Base-by-base conservation (phyloP, 37 sponge, comb jelly and placozoan species). In the Oopsacas minuta region DNA sequence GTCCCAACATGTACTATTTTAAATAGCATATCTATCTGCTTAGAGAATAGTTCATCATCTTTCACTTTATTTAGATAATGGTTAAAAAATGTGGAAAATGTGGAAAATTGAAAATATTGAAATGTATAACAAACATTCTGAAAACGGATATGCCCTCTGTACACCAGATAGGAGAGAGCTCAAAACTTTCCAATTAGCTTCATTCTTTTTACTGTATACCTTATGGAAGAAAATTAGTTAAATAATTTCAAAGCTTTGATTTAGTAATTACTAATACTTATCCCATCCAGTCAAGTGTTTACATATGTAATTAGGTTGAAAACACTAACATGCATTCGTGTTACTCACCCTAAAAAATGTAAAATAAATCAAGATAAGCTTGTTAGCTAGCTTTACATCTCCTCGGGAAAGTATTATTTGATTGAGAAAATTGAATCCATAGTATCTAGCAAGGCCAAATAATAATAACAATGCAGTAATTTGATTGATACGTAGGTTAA, bases 111-210 rank as follows among this genome's bases (percentile, higher is more conserved):
- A n/a, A n/a, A n/a, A n/a, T n/a, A 15, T 42, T 8, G 49, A 17
- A 42, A 42, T 42, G 15, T 42, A 23, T 25, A 23, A 35, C 37
- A 53, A 81, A 95, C 96, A 87, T 46, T 90, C 83, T 0, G 90
- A 23, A 81, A 91, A 99, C 0, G 99, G 99, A 36, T 93, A 93
- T 0, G 99, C 94, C 46, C 99, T 86, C 87, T 99, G 95, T 23
- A 95, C 91, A 36, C 99, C 99, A 82, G 91, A 91, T 39, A 99
- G 83, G 37, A 99, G 38, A 12, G 94, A 92, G 15, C 91, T 88
- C 81, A 95, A 82, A 90, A 99, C 91, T 85, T 93, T 95, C 34
- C 88, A 85, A 83, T 99, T 94, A 34, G 92, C 83, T 28, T 90
- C 53, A 0, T 52, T 52, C 10, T 89, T 61, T 83, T 92, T 81